Conservation (phyloP, 2,113 vertebrate species). For the Mus spicilegus region DNA sequence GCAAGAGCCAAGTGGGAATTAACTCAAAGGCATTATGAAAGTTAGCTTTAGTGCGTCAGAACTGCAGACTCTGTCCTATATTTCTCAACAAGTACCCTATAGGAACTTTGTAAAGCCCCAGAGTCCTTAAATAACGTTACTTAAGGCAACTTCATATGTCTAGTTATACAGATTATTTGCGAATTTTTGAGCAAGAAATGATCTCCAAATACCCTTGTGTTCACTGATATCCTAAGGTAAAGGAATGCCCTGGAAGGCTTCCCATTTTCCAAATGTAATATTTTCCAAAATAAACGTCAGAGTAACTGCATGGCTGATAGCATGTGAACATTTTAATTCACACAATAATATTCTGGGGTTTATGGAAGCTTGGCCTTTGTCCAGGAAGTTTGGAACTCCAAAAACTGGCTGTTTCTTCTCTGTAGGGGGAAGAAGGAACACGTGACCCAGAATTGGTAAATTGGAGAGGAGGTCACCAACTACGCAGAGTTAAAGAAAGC, state of each 20-base stretch:
- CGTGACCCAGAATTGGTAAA: conserved; percentile 65
- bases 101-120: conserved; percentile 61
- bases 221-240: conserved; percentile 88
- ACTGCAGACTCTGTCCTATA: conserved; percentile 70
- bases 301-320: conserved; percentile 83
- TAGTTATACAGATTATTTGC: conserved; percentile 77
- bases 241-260: conserved; percentile 86
- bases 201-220: conserved; percentile 84
- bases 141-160: conserved; percentile 79
- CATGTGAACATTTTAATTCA: conserved; percentile 84
- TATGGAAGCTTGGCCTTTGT: conserved; percentile 79
- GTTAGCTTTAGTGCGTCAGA: conserved; percentile 63
- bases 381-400: conserved; percentile 71
- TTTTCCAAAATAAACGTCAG: conserved; percentile 86
- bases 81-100: conserved; percentile 64
- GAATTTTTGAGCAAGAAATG: conserved; percentile 77
- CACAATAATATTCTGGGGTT: conserved; percentile 81
- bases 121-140: conserved; percentile 75
- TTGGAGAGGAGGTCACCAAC: conserved; percentile 62
- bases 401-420: conserved; percentile 68
- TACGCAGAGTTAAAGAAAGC: conserved; percentile 55
- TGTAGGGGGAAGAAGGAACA: conserved; percentile 62
- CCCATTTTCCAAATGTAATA: conserved; percentile 86
- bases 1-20: conserved; percentile 50
- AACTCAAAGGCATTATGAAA: conserved; percentile 66